Evolutionary conservation across 2,113 vertebrate species (phyloP), one percentile per base, ranked within the genome.

Genomic region (Anthoscopus minutus): DNA sequence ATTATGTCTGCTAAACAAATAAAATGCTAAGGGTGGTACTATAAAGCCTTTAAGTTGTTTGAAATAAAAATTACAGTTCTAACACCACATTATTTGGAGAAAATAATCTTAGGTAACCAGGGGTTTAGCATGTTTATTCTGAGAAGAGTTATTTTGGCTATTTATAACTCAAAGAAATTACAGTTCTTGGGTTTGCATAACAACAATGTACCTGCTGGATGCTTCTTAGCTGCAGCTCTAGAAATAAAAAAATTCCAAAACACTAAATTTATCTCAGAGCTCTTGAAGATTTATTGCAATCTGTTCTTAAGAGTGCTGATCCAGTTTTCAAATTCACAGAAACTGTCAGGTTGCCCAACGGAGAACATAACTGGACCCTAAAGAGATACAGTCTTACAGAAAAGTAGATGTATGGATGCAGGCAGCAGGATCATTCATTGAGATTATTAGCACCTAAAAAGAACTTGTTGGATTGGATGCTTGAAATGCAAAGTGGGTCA

Each of bases 401-500:
- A 86, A 38, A 71, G 72, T 54, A 86, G 33, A 81, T 35, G 42
- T 44, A 72, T 25, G 51, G 65, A 87, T 56, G 42, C 19, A 92
- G 74, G 38, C 62, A 88, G 40, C 33, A 90, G 60, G 45, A 73
- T 90, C 83, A 79, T 89, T 89, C 94, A 91, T 51, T 93, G 48
- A 93, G 37, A 89, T 85, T 87, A 96, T 94, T 76, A 96, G 78
- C 53, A 85, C 64, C 66, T 50, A 71, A 85, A 84, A 92, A 78
- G 48, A 85, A 82, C 57, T 79, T 74, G 54, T 78, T 86, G 69
- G 89, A 92, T 91, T 92, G 50, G 81, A 91, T 88, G 78, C 73
- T 47, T 79, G 78, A 92, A 93, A 91, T 2, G 33, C 70, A 88
- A 95, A 96, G 86, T 96, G 93, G 94, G 94, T 95, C 95, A 96